phyloP scores from a whole-genome alignment of 2,113 vertebrate species.

The Scytalopus superciliaris region DNA sequence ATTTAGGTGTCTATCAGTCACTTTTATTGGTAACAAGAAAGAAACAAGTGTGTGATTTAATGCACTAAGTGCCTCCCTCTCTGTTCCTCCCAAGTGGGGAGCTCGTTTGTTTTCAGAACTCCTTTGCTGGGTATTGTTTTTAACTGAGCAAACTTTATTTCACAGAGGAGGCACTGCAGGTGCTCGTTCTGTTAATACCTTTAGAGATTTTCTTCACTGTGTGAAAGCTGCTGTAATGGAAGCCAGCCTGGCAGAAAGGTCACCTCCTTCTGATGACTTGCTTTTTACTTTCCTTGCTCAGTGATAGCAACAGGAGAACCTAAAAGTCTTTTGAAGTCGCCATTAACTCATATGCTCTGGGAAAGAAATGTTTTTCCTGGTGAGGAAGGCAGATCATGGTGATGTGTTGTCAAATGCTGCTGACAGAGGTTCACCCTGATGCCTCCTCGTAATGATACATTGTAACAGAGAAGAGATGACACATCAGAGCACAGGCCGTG shows the following conservation, averaged over 20 bases:
- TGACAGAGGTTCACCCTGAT: neutral
- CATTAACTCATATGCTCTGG: neutral
- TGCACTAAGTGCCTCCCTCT: neutral
- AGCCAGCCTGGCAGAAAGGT: constrained; percentile 24
- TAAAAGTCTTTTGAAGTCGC: neutral
- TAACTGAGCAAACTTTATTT: neutral
- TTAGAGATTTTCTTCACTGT: neutral
- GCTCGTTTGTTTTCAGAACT: neutral
- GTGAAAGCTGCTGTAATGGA: constrained; percentile 11
- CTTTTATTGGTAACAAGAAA: neutral
- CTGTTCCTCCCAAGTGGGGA: neutral
- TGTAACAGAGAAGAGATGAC: neutral
- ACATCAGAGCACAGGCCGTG: neutral
- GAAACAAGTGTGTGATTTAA: neutral
- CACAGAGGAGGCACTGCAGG: neutral
- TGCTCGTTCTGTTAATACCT: neutral
- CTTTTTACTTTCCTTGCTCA: neutral
- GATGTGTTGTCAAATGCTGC: neutral
- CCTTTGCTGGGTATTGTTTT: neutral
- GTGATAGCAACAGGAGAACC: neutral
- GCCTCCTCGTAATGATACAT: neutral
- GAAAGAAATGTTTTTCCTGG: neutral
- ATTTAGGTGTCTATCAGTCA: neutral
- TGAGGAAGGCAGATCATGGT: neutral
- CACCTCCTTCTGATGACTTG: constrained; percentile 7